These are phyloP conservation scores for Pseudomyrmex sp. DNA, from an alignment of 1,140 invertebrate genomes.

Conservation along the genomic window DNA sequence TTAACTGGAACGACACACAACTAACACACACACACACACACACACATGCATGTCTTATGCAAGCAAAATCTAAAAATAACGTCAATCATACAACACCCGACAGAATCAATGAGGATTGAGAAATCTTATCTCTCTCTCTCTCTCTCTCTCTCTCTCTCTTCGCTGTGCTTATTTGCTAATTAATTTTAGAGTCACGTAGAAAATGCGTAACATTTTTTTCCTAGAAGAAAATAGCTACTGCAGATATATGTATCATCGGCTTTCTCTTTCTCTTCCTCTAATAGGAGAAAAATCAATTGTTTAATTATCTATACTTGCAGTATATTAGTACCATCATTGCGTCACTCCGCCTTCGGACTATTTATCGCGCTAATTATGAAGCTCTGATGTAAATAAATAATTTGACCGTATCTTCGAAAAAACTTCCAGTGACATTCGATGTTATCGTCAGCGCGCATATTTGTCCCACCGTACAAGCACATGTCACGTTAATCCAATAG, in stretches of 20 bases:
- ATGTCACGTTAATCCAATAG: slow-evolving; percentile 13
- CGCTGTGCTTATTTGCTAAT: neutral
- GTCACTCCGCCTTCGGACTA: neutral
- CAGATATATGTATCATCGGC: no score
- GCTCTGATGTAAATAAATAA: slow-evolving; percentile 20
- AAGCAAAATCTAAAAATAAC: slow-evolving; percentile 4
- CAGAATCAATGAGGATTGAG: neutral
- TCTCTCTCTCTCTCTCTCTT: no score
- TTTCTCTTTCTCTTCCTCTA: no score
- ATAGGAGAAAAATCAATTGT: no score
- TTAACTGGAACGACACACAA: neutral
- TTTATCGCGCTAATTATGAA: slow-evolving; percentile 23
- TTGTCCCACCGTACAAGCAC: neutral
- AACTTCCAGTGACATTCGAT: neutral
- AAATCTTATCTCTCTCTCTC: neutral
- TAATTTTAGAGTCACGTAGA: neutral
- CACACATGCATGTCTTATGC: neutral
- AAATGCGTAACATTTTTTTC: neutral
- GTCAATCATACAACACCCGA: neutral
- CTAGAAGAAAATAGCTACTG: neutral
- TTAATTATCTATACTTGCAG: neutral
- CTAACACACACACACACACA: no score
- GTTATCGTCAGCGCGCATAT: neutral
- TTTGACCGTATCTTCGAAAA: slow-evolving; percentile 2
- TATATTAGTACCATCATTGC: neutral